Base-by-base conservation (phyloP, 2,888 invertebrate genomes). In the Cinara cedri region DNA sequence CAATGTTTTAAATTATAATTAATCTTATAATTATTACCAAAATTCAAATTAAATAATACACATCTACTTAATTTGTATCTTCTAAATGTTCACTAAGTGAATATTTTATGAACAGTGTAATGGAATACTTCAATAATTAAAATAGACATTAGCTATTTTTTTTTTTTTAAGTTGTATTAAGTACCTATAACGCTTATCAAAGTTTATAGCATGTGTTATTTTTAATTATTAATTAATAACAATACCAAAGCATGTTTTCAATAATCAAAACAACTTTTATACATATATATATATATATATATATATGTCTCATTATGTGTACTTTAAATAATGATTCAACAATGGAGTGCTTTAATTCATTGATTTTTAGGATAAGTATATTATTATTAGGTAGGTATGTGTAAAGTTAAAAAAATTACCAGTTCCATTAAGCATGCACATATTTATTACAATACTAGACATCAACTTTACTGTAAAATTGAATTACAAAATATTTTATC, bases 271-370 rank as follows among this genome's bases (percentile, higher is more conserved):
- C n/a, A 54, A 19, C 1, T 6, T n/a, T 19, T 54, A 54, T 54
- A n/a, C n/a, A n/a, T n/a, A n/a, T n/a, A n/a, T n/a, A n/a, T n/a
- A n/a, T n/a, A n/a, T n/a, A n/a, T n/a, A n/a, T n/a, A n/a, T n/a
- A n/a, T 6, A n/a, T 19, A 54, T 19, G 19, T 19, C 19, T 54
- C 19, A 14, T 14, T n/a, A 51, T 51, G 14, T 51, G 14, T 54
- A 34, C 34, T 34, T 34, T 4, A 3, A 34, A 34, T 34, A 34
- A 34, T 19, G 1, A 19, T n/a, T 54, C 54, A 54, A 54, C 19
- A 3, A 19, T 11, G 8, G 21, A 26, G n/a, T 60, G 60, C 49
- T 72, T 54, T 54, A 54, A 84, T 87, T 84, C 85, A 85, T 83
- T 84, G 85, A 82, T 83, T 81, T 83, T 8, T 19, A 54, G 54